These are phyloP conservation scores for Orthosia gothica DNA, from an alignment of 2,888 invertebrate genomes.

Conservation along the genomic window DNA sequence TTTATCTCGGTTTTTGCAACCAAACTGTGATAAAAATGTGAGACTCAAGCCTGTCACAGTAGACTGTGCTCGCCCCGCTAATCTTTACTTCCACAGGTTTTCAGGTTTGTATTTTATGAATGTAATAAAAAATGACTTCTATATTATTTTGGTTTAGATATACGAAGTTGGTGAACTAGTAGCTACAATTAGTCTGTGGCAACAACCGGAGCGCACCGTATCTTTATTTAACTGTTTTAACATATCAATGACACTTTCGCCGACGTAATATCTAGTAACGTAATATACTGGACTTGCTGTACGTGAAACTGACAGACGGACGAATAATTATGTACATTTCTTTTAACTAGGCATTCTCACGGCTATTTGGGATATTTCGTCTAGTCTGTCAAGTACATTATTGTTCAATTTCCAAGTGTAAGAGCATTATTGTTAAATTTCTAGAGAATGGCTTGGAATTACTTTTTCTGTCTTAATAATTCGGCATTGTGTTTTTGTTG, in stretches of 20 bases:
- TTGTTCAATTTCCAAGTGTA: slow-evolving; percentile 8
- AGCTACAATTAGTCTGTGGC: slow-evolving; percentile 36
- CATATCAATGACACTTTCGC: slow-evolving; percentile 89
- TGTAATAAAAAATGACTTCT: too few relatives aligned
- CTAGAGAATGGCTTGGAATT: slow-evolving; percentile 20
- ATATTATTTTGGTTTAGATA: too few relatives aligned
- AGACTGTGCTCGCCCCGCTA: too few relatives aligned
- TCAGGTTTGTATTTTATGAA: too few relatives aligned
- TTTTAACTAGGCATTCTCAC: slow-evolving; percentile 59
- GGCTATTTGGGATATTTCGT: slow-evolving; percentile 36
- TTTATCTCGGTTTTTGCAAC: too few relatives aligned
- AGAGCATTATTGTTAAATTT: slow-evolving; percentile 31
- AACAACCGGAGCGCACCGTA: slow-evolving; percentile 49
- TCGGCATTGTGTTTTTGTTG: slow-evolving; percentile 21
- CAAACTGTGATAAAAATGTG: too few relatives aligned
- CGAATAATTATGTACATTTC: slow-evolving; percentile 42
- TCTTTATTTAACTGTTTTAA: slow-evolving; percentile 78
- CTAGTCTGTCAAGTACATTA: slow-evolving; percentile 31
- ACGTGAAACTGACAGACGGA: slow-evolving; percentile 42
- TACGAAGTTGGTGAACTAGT: neutral
- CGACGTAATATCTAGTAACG: slow-evolving; percentile 74
- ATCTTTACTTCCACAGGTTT: too few relatives aligned
- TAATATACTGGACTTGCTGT: slow-evolving; percentile 63
- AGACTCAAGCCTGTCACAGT: too few relatives aligned
- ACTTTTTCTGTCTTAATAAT: neutral